Percentiles rank a stretch among this genome's conserved stretches.
phyloP scores from a whole-genome alignment of 2,888 invertebrate genomes.

The Nycteola revayana region DNA sequence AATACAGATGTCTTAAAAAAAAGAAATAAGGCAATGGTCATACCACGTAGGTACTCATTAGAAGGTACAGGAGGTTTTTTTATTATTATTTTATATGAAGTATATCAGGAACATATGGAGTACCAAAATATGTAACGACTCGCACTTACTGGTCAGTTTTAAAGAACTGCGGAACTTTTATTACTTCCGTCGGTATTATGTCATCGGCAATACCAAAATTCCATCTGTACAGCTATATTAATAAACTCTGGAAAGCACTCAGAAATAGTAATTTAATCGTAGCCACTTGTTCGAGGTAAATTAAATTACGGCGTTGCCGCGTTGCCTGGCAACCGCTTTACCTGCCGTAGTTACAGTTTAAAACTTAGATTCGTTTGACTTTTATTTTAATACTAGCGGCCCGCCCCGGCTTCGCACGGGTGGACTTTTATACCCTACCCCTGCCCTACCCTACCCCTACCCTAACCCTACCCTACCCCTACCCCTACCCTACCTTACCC shows the following conservation, averaged over 20 bases:
- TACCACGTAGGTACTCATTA: no score
- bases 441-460: no score
- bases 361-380: slow-evolving; percentile 21
- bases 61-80: no score
- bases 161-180: slow-evolving; percentile 54
- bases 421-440: no score
- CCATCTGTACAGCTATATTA: slow-evolving; percentile 22
- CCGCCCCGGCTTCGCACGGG: no score
- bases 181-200: slow-evolving; percentile 46
- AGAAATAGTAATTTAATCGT: slow-evolving; percentile 30
- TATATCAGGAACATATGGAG: no score
- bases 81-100: no score
- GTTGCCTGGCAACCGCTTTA: slow-evolving; percentile 11
- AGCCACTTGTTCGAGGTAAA: slow-evolving; percentile 27
- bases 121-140: not conserved
- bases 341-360: slow-evolving; percentile 9
- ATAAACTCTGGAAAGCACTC: slow-evolving; percentile 31
- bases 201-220: slow-evolving; percentile 27
- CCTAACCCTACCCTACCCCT: no score
- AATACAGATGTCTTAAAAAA: no score
- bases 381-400: no score
- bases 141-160: slow-evolving; percentile 6
- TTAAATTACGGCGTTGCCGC: slow-evolving; percentile 25
- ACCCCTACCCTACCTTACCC: no score
- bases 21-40: no score